Base-by-base conservation (phyloP, 2,113 vertebrate species). In the Cyprinus carpio region DNA sequence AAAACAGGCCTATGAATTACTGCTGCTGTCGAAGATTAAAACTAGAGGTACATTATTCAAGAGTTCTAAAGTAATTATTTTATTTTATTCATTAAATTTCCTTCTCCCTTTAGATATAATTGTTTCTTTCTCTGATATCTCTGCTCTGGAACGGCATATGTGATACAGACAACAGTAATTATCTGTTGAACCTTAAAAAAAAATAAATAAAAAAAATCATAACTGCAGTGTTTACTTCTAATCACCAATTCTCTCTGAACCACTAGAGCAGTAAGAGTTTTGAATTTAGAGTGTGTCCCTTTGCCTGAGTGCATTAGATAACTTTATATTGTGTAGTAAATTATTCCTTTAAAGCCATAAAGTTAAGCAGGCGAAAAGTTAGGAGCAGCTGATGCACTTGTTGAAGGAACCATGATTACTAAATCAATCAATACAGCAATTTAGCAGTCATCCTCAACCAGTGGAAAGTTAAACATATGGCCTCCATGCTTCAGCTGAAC, bases 351-450 rank as follows among this genome's bases (percentile, higher is more conserved):
- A 80, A 69, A 81, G 13, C 78, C 34, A 62, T 80, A 25, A 49
- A 67, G 79, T 51, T 43, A 13, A 43, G 40, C 60, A 81, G 60
- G 34, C 4, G 8, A 54, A 82, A 54, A 69, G 18, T 82, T 69
- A 13, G 40, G 25, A n/a, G 64, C 64, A 51, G 43, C 18, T 6
- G 29, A 82, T 69, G 80, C 64, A 54, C 43, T 69, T 82, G 80
- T 82, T 29, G 62, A 51, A 54, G 1, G 15, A 54, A 20, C 80
- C 64, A 69, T 69, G 20, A 54, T 82, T 82, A 69, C 27, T 37
- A 58, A 83, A 72, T 83, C 67, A 83, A 72, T 83, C 80, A 82
- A 82, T 82, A 69, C 80, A 69, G 43, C 80, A 82, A 82, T 82
- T 82, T 69, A 69, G 62, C 80, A 69, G 60, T 69, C 81, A 72